Evolutionary conservation across 2,888 invertebrate species (phyloP).

Genomic region (Apoderus coryli): DNA sequence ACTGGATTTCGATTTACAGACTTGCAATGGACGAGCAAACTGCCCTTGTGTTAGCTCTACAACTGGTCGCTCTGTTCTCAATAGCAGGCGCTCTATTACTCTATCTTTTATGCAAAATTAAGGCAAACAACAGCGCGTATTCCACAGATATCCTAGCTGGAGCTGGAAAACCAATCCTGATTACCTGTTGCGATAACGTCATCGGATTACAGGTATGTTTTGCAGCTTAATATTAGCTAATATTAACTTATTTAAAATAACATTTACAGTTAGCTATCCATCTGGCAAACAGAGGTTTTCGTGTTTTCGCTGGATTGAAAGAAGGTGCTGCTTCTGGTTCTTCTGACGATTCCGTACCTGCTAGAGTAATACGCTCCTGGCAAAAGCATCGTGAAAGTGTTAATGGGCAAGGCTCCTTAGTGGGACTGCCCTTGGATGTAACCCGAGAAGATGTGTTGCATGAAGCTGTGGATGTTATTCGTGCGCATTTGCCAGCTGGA

Average conservation of each 20-base stretch:
- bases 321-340: conserved; percentile 39
- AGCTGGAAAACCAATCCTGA: conserved; percentile 58
- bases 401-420: conserved; percentile 34
- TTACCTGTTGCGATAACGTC: conserved; percentile 68
- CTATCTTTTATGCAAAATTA: conserved; percentile 63
- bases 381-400: conserved; percentile 32
- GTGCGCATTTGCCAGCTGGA: conserved; percentile 67
- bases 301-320: conserved; percentile 61
- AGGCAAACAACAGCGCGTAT: conserved; percentile 35
- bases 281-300: conserved; percentile 55
- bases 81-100: conserved; percentile 70
- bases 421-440: conserved; percentile 62
- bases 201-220: conserved; percentile 65
- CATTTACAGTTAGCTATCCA: conserved; percentile 50
- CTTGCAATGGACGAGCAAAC: conserved; percentile 62
- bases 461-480: conserved; percentile 63
- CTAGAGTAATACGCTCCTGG: conserved; percentile 37
- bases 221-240: no score
- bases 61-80: conserved; percentile 65
- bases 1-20: conserved; percentile 12
- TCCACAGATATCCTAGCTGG: conserved; percentile 35
- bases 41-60: conserved; percentile 64
- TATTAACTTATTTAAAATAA: no score
- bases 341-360: conserved; percentile 44
- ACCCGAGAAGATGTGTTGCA: conserved; percentile 67